Conservation (phyloP, 1,140 invertebrate genomes). For the Drosophila triauraria region DNA sequence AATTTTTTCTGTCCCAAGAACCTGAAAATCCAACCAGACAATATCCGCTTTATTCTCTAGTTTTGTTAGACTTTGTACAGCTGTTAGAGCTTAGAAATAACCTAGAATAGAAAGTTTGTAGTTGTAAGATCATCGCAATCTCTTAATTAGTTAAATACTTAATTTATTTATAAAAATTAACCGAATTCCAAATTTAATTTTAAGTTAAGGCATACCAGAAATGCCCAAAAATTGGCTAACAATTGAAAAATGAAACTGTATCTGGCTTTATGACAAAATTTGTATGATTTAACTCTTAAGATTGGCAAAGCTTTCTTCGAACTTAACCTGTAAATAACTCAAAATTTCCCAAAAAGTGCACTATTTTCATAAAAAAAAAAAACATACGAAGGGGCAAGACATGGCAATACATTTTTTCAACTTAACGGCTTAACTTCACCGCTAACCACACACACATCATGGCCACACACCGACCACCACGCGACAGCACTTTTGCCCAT, state of each 20-base stretch:
- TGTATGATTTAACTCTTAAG: neutral
- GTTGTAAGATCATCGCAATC: conserved; percentile 2
- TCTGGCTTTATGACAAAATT: neutral
- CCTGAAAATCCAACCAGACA: too few species aligned
- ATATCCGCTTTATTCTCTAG: neutral
- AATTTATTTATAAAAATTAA: neutral
- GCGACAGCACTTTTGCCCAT: conserved; percentile 5
- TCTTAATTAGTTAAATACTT: too few species aligned
- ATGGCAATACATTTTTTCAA: too few species aligned
- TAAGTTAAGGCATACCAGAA: conserved; percentile 1
- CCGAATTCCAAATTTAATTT: neutral
- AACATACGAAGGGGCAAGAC: neutral
- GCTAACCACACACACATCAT: neutral
- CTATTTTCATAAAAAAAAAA: neutral
- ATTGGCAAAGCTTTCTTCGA: neutral
- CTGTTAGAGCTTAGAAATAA: conserved; percentile 12
- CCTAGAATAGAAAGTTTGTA: conserved; percentile 2
- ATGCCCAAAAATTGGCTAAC: neutral
- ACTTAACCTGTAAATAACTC: neutral
- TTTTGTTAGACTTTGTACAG: neutral
- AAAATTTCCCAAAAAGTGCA: neutral
- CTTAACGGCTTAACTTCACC: neutral
- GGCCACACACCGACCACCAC: neutral
- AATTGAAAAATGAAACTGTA: neutral
- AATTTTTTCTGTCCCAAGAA: neutral